Percentiles rank a stretch among this genome's conserved stretches.
Conservation (phyloP, 2,113 vertebrate genomes). For the Zosterops lateralis region DNA sequence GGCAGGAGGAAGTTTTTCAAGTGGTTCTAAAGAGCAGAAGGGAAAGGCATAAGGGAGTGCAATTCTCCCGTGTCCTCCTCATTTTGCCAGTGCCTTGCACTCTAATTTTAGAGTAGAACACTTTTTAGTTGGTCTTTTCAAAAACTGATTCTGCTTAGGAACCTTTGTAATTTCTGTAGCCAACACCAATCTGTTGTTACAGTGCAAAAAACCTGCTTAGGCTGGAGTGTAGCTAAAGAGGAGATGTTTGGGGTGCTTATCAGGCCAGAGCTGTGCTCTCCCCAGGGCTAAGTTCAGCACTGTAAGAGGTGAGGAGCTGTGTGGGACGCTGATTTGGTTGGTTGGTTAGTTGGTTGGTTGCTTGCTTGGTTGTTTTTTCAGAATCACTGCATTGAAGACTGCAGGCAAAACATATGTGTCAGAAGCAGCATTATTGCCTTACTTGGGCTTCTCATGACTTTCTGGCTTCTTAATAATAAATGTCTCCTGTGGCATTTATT, state of each 20-base stretch:
- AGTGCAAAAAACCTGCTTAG: neutral
- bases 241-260: neutral
- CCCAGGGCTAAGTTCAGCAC: fast-evolving
- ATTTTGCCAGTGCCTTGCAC: neutral
- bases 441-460: neutral
- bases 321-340: neutral
- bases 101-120: neutral
- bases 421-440: neutral
- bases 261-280: neutral
- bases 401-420: neutral
- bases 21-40: neutral
- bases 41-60: neutral
- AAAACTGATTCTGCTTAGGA: neutral
- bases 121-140: neutral
- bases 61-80: neutral
- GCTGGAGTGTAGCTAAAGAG: neutral
- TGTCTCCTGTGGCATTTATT: neutral
- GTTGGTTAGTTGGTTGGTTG: neutral
- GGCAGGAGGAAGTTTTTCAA: neutral
- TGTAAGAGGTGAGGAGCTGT: neutral
- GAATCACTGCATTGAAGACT: neutral
- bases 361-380: neutral
- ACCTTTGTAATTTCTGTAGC: neutral
- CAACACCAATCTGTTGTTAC: neutral
- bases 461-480: neutral